Conservation (phyloP, 2,888 invertebrate species). For the Cylindroiulus punctatus region DNA sequence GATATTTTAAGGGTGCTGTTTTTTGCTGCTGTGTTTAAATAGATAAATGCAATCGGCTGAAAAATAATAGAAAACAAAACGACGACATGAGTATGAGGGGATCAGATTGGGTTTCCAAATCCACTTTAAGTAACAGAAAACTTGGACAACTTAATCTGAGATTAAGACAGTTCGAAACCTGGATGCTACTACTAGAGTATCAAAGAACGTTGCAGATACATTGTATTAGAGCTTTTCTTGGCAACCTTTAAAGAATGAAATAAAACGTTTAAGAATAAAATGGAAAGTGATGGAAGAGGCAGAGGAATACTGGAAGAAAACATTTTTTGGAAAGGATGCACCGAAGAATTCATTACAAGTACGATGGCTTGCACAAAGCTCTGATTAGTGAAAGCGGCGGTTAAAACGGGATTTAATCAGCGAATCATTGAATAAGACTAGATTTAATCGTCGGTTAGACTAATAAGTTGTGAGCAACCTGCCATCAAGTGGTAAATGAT, state of each 20-base stretch:
- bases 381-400: too few species aligned
- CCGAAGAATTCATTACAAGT: too few species aligned
- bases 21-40: constrained; percentile 27
- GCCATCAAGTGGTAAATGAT: too few species aligned
- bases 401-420: too few species aligned
- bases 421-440: too few species aligned
- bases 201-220: background rate
- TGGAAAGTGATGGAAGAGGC: background rate
- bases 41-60: constrained; percentile 49
- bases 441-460: too few species aligned
- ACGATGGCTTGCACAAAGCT: too few species aligned
- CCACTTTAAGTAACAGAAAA: constrained; percentile 29
- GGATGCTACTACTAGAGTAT: background rate
- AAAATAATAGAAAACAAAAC: constrained; percentile 49
- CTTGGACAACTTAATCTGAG: background rate
- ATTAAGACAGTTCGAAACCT: background rate
- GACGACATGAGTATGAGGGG: background rate
- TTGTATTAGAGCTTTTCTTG: background rate
- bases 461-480: too few species aligned
- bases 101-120: constrained; percentile 11
- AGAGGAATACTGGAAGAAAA: background rate
- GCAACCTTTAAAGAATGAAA: background rate
- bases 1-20: constrained; percentile 44
- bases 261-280: background rate
- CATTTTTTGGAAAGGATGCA: background rate